Percentiles rank a stretch among this genome's conserved stretches.
Conservation (phyloP, 2,888 invertebrate species). For the Cinara cedri region DNA sequence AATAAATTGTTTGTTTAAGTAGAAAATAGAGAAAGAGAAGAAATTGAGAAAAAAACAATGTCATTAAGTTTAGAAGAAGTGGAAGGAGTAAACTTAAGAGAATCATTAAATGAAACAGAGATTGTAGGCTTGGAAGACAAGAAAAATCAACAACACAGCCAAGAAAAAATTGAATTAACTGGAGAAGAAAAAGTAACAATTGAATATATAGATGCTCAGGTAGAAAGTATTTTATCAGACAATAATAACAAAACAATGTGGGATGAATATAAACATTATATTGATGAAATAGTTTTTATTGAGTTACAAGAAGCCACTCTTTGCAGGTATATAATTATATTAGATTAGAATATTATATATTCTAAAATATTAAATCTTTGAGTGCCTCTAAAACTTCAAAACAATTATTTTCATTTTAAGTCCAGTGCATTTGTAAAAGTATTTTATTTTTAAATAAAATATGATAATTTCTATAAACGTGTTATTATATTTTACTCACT, state of each 20-base stretch:
- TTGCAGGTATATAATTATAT: constrained; percentile 62
- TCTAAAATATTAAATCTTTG: too few species aligned
- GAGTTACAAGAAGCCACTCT: constrained; percentile 67
- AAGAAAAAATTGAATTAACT: constrained; percentile 37
- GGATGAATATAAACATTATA: constrained; percentile 70
- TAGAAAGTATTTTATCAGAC: constrained; percentile 24
- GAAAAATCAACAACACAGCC: neutral
- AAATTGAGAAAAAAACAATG: constrained; percentile 53
- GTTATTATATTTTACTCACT: neutral
- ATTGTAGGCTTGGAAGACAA: constrained; percentile 23
- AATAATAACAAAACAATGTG: constrained; percentile 63
- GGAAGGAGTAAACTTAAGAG: constrained; percentile 60
- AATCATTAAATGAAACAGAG: constrained; percentile 59
- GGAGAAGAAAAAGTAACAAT: constrained; percentile 64
- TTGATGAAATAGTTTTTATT: constrained; percentile 70
- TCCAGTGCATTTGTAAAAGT: too few species aligned
- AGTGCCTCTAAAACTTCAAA: too few species aligned
- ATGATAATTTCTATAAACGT: neutral
- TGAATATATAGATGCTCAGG: constrained; percentile 1
- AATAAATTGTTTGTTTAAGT: constrained; percentile 27
- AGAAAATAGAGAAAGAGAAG: constrained; percentile 56
- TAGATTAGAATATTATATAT: neutral
- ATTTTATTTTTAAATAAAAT: neutral
- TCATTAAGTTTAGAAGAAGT: constrained; percentile 20
- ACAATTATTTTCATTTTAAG: too few species aligned